Evolutionary conservation across 2,888 invertebrate genomes (phyloP).

Genomic region (Eupithecia subumbrata): DNA sequence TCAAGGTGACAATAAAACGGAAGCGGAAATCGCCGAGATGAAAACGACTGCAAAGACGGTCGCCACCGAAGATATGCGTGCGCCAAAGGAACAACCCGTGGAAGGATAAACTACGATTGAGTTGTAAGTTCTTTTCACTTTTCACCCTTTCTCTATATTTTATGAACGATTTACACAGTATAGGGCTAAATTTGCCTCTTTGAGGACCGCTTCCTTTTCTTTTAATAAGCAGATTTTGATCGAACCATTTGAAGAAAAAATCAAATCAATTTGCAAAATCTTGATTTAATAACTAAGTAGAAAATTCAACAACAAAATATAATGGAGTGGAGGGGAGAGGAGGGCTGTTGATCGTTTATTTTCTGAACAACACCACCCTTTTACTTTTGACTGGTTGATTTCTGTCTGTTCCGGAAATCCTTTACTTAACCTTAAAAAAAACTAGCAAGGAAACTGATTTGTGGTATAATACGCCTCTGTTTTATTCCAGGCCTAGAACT

Average conservation of each 20-base stretch:
- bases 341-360: not conserved
- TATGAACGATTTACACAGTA: not conserved
- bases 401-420: not conserved
- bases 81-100: slow-evolving; percentile 78
- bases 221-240: not conserved
- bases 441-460: too few species aligned
- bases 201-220: not conserved
- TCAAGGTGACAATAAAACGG: slow-evolving; percentile 69
- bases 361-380: not conserved
- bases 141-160: not conserved
- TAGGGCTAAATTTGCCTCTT: not conserved
- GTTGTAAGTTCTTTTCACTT: slow-evolving; percentile 1
- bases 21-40: slow-evolving; percentile 72
- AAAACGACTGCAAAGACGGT: slow-evolving; percentile 80
- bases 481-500: too few species aligned
- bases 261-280: not conserved
- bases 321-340: too few species aligned
- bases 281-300: not conserved
- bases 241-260: not conserved
- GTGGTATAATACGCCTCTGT: too few species aligned
- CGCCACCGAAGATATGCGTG: slow-evolving; percentile 74
- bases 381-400: not conserved
- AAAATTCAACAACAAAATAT: too few species aligned
- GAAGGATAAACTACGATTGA: slow-evolving; percentile 74
- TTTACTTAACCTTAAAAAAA: not conserved